phyloP scores from a whole-genome alignment of 2,888 invertebrate genomes.

The Acronicta aceris region DNA sequence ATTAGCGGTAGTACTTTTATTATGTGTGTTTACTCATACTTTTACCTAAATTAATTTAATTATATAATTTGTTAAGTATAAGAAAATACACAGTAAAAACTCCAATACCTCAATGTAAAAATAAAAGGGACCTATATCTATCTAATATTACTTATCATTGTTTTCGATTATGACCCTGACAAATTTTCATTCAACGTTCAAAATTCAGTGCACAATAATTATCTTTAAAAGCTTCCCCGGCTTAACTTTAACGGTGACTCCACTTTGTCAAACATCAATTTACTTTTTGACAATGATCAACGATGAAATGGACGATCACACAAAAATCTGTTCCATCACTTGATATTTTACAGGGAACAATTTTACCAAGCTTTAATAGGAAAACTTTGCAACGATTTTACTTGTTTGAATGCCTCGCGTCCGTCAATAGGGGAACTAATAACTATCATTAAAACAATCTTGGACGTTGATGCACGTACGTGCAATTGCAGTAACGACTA shows the following conservation, averaged over 20 bases:
- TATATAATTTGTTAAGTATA: too few species aligned
- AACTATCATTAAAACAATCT: slow-evolving; percentile 62
- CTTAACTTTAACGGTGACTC: slow-evolving; percentile 78
- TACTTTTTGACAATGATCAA: slow-evolving; percentile 85
- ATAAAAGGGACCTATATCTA: not conserved
- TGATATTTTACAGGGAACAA: slow-evolving; percentile 44
- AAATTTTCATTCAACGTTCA: slow-evolving; percentile 63
- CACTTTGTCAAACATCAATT: slow-evolving; percentile 86
- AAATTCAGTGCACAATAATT: slow-evolving; percentile 76
- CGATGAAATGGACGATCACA: slow-evolving; percentile 71
- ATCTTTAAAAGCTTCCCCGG: slow-evolving; percentile 82
- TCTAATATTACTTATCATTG: slow-evolving; percentile 22
- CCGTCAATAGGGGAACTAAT: slow-evolving; percentile 56
- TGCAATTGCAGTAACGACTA: slow-evolving; percentile 69
- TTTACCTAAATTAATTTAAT: too few species aligned
- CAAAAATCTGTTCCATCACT: slow-evolving; percentile 65
- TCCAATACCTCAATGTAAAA: not conserved
- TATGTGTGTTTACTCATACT: too few species aligned
- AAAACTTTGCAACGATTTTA: slow-evolving; percentile 43
- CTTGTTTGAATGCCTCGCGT: slow-evolving; percentile 42
- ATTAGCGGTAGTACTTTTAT: too few species aligned
- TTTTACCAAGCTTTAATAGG: slow-evolving; percentile 26
- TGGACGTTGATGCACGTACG: slow-evolving; percentile 47
- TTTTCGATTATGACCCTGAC: slow-evolving; percentile 59
- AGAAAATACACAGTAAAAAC: too few species aligned